Evolutionary conservation across 1,140 invertebrate genomes (phyloP), one percentile per base, ranked within the genome.

Genomic region (Calliphora vicina): DNA sequence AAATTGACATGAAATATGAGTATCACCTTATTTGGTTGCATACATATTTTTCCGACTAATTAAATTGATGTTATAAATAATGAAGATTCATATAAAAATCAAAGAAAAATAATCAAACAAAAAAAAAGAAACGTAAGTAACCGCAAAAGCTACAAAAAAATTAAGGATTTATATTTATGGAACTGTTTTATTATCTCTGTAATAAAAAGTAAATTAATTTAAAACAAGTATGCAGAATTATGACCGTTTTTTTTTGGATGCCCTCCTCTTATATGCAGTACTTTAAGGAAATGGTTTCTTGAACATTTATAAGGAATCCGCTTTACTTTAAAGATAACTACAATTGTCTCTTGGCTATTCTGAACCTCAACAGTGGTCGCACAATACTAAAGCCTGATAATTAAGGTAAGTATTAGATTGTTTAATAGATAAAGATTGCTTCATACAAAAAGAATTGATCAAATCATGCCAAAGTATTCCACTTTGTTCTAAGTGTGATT

Each of bases 1-100:
- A 78, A 78, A 78, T 78, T 78, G 74, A 78, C 74, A 78, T 78
- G 74, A 78, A 78, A 78, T 78, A 78, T 78, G 74, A 78, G 74
- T 78, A 78, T 78, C 74, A 78, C 74, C 74, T 78, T 43, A 78
- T 78, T 45, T 78, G 9, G 35, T 25, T 43, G 35, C 74, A 25
- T 17, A 43, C 12, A 78, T 43, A 45, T 43, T 78, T 78, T 45
- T 43, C 35, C 74, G 42, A 78, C 74, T 78, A 78, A 78, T 78
- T 78, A 78, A 78, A 78, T 78, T 78, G 74, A 78, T 43, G 74
- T 78, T 43, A 78, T 78, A 78, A 78, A 78, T 78, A 78, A 78
- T 78, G 74, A 78, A 42, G 42, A 78, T 78, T 78, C 74, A 78
- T 78, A 43, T 43, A 23, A 42, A 78, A 42, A 76, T 29, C 73